Evolutionary conservation across 2,797 vertebrate genomes (phyloP).

Genomic region (Selene dorsalis): DNA sequence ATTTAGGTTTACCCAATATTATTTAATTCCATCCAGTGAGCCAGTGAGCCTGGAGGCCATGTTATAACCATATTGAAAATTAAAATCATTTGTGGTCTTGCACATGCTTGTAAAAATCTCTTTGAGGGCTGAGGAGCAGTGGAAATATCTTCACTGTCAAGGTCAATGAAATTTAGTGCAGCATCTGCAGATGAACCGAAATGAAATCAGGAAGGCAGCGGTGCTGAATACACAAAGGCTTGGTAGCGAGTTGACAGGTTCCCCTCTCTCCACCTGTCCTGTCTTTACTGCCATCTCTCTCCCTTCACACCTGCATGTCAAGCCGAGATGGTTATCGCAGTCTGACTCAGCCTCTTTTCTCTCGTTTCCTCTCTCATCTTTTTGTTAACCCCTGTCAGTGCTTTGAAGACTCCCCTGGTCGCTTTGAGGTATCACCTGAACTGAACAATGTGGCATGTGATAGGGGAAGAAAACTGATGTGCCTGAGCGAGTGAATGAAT

Average conservation of each 20-base stretch:
- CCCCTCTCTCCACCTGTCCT: conserved; percentile 60
- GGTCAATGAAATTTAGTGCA: background rate
- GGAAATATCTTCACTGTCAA: background rate
- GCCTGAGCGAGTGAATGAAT: conserved; percentile 27
- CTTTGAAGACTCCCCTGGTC: conserved; percentile 73
- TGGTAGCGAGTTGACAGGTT: conserved; percentile 10
- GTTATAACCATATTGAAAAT: background rate
- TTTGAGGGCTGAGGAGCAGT: background rate
- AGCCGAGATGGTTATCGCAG: conserved; percentile 73
- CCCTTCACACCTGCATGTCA: conserved; percentile 76
- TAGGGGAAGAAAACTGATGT: conserved; percentile 64
- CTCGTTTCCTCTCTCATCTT: conserved; percentile 46
- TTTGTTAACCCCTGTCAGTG: conserved; percentile 35
- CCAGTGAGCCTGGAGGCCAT: no score
- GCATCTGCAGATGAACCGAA: background rate
- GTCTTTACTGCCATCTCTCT: conserved; percentile 23
- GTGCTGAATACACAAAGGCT: background rate
- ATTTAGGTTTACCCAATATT: background rate
- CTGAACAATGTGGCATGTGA: conserved; percentile 56
- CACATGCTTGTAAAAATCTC: no score
- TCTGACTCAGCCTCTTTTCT: conserved; percentile 53
- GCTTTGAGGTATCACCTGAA: conserved; percentile 51
- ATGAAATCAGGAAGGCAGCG: background rate
- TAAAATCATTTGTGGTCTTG: background rate
- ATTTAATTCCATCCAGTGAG: background rate